Evolutionary conservation across 1,140 invertebrate genomes (phyloP).

Genomic region (Drosophila chauvacae): DNA sequence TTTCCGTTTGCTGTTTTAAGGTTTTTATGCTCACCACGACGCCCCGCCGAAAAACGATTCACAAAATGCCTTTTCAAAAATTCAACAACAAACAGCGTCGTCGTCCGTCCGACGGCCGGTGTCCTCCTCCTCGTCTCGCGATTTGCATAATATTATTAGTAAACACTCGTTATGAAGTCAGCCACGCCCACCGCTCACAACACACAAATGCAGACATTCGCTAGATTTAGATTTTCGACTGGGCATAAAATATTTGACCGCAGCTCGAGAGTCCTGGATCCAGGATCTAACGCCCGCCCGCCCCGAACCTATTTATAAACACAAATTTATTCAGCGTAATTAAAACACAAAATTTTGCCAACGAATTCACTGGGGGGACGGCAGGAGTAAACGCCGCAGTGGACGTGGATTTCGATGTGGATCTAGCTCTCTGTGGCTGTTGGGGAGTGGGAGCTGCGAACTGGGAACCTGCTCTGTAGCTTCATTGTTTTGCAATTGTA

Average conservation of each 20-base stretch:
- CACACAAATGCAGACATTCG: slow-evolving; percentile 73
- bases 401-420: slow-evolving; percentile 13
- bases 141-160: slow-evolving; percentile 84
- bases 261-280: slow-evolving; percentile 53
- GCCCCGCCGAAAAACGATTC: slow-evolving; percentile 61
- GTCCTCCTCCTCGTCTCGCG: slow-evolving; percentile 28
- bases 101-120: slow-evolving; percentile 1
- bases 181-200: slow-evolving; percentile 20
- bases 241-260: slow-evolving; percentile 80
- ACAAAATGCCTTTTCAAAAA: slow-evolving; percentile 80
- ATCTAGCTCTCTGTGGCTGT: neutral
- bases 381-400: slow-evolving; percentile 22
- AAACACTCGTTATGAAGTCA: slow-evolving; percentile 83
- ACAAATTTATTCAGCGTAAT: slow-evolving; percentile 83
- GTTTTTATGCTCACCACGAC: slow-evolving; percentile 13
- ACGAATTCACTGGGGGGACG: slow-evolving; percentile 41
- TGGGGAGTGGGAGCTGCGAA: neutral
- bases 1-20: slow-evolving; percentile 10
- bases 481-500: slow-evolving; percentile 74
- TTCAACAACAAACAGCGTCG: slow-evolving; percentile 61
- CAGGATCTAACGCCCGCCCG: slow-evolving; percentile 11
- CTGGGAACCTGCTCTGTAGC: slow-evolving; percentile 30
- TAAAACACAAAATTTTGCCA: slow-evolving; percentile 79
- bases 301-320: slow-evolving; percentile 73
- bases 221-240: slow-evolving; percentile 79